phyloP scores from a whole-genome alignment of 2,113 vertebrate species.

The Hyaena hyaena region DNA sequence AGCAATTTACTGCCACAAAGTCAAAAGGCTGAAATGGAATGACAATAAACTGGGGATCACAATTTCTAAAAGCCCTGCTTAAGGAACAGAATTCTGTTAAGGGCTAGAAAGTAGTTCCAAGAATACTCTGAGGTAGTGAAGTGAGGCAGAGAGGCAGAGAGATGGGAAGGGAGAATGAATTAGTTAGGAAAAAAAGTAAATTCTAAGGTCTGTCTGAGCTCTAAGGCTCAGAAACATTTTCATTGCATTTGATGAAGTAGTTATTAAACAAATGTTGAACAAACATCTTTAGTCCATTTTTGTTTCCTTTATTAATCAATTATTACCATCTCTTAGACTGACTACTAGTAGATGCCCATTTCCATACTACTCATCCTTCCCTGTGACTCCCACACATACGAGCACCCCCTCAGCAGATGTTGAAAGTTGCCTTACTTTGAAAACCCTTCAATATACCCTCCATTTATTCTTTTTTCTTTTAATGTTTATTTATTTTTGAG shows the following conservation, averaged over 20 bases:
- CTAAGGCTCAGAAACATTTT: background rate
- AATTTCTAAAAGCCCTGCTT: constrained; percentile 62
- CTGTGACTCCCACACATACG: background rate
- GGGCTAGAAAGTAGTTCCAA: background rate
- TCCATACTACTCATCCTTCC: background rate
- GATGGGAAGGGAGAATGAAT: background rate
- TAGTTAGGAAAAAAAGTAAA: background rate
- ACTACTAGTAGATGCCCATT: background rate
- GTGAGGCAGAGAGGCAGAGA: background rate
- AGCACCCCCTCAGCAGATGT: no score
- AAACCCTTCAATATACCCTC: background rate
- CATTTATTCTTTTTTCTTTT: background rate
- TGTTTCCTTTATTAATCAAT: background rate
- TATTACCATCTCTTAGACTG: background rate
- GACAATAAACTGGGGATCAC: constrained; percentile 65
- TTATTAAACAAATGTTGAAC: background rate
- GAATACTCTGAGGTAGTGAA: background rate
- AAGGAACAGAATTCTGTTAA: constrained; percentile 63
- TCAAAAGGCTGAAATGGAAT: constrained; percentile 66
- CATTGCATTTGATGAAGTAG: background rate
- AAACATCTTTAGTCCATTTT: background rate
- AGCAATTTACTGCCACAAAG: constrained; percentile 50
- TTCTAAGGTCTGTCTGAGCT: background rate
- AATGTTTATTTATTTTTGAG: background rate
- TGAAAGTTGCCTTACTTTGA: background rate